Evolutionary conservation across 35 echinoderm and acorn worm species (phyloP).

Genomic region (Heliocidaris tuberculata): DNA sequence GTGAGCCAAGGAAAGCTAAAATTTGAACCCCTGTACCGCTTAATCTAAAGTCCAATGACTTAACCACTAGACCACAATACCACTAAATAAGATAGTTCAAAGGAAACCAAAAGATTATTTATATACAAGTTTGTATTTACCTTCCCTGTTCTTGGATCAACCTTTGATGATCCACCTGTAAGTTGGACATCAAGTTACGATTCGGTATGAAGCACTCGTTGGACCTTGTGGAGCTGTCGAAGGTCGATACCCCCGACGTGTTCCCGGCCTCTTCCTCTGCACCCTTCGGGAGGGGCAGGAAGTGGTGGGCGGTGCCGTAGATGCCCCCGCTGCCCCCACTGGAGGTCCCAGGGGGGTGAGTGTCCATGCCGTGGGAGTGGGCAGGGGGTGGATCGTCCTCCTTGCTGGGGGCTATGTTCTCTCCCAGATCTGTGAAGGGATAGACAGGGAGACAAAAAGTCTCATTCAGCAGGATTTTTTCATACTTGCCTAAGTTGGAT

Average conservation of each 20-base stretch:
- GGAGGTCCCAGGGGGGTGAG: background rate
- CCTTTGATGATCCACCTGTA: slow-evolving; percentile 73
- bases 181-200: slow-evolving; percentile 27
- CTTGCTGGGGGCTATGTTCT: slow-evolving; percentile 62
- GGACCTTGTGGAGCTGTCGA: slow-evolving; percentile 81
- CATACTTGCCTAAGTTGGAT: no score
- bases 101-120: no score
- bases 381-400: slow-evolving; percentile 24
- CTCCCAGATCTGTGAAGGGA: slow-evolving; percentile 68
- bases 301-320: slow-evolving; percentile 2
- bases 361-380: slow-evolving; percentile 37
- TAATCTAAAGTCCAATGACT: no score
- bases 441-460: background rate
- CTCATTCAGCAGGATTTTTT: background rate
- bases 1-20: no score
- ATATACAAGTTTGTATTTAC: background rate
- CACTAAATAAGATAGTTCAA: no score
- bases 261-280: slow-evolving; percentile 76
- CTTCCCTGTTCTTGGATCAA: slow-evolving; percentile 77
- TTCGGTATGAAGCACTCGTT: slow-evolving; percentile 66
- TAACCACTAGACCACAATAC: no score
- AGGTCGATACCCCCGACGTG: slow-evolving; percentile 92
- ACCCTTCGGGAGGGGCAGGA: slow-evolving; percentile 15
- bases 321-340: background rate
- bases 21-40: no score